phyloP scores from a whole-genome alignment of 2,113 vertebrate species.

The Phyllostomus hastatus region DNA sequence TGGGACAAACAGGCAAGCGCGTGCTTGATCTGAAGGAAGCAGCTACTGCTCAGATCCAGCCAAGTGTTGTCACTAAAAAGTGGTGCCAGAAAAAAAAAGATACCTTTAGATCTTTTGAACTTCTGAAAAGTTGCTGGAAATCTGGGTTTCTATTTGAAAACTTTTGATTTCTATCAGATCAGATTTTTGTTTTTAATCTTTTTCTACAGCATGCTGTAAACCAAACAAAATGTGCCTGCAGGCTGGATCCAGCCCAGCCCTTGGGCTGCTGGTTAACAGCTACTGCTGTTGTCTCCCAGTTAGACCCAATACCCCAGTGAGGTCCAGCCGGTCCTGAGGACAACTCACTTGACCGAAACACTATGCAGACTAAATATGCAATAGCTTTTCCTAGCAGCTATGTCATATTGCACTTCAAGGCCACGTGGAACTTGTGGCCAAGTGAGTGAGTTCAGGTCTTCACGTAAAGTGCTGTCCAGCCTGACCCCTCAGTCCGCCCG shows the following conservation, averaged over 20 bases:
- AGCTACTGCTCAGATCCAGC: neutral
- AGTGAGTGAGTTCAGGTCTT: neutral
- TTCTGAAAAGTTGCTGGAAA: neutral
- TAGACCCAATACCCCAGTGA: neutral
- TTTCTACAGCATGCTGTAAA: neutral
- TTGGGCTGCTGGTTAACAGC: neutral
- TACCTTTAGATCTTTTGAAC: neutral
- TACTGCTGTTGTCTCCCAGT: neutral
- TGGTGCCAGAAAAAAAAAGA: neutral
- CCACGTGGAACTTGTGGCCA: neutral
- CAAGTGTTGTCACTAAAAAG: neutral
- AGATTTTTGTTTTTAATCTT: neutral
- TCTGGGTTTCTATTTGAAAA: constrained; percentile 23
- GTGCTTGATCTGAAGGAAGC: neutral
- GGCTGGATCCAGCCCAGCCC: neutral
- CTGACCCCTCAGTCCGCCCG: neutral
- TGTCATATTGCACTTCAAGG: neutral
- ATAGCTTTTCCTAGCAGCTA: neutral
- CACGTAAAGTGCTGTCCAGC: neutral
- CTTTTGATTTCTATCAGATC: neutral
- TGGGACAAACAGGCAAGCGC: neutral
- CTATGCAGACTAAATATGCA: too few species aligned
- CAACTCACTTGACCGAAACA: rapidly evolving
- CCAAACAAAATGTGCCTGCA: neutral
- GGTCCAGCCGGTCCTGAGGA: neutral